Evolutionary conservation across 2,888 invertebrate genomes (phyloP), one percentile per base, ranked within the genome.

Genomic region (Nomada fucata): DNA sequence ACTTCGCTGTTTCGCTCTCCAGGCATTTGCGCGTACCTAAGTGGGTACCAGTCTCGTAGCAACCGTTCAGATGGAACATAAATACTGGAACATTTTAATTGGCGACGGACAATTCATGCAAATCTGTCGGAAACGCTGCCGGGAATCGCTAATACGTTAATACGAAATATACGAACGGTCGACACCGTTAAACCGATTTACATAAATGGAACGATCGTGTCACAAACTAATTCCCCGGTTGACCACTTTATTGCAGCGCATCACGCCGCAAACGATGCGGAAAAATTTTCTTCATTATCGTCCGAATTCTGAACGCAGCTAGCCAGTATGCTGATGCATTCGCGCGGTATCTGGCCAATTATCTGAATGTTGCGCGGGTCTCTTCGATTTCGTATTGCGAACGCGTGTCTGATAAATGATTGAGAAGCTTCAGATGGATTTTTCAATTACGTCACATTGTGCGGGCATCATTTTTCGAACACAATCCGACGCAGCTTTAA

Each of bases 141-240:
- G 86, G 85, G 82, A 73, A 88, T 89, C 86, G 89, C 89, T 91
- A 89, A 89, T 86, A 86, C 86, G 86, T 89, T 91, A 90, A 90
- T 89, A 88, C 86, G 83, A 88, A 84, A 86, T 87, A 86, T 80
- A 84, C 83, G 84, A 83, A 79, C 69, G 76, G 44, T 64, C 75
- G 82, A 85, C 84, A 83, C 86, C 84, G 84, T 90, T 87, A 90
- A 91, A 90, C 89, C 89, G 91, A 91, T 91, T 89, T 90, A 87
- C 89, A 91, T 89, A 91, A 90, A 90, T 89, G 85, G 88, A 89
- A 57, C 81, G 73, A 76, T 80, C 81, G 81, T 74, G 82, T 71
- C 88, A 74, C 63, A 70, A 78, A 83, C 78, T 76, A 83, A 87
- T 83, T 85, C 84, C 73, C 68, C 61, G 79, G 86, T 87, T 75